A percentile compares a stretch with the other conserved stretches of the same genome.
Conservation (phyloP, 2,113 vertebrate species). For the Pachycephala philippinensis region DNA sequence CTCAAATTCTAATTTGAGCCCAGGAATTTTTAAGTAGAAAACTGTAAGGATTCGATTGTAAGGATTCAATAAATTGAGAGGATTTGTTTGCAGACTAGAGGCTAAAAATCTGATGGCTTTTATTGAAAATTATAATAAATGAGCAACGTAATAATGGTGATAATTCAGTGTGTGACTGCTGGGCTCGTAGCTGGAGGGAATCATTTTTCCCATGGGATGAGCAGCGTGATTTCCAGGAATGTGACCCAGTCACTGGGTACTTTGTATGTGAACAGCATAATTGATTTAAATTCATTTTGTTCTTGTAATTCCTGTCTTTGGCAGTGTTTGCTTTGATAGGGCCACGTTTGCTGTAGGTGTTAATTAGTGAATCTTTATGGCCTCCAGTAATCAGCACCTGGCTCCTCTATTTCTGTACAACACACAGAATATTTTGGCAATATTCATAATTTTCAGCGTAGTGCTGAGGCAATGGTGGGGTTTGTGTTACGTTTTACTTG, state of each 20-base stretch:
- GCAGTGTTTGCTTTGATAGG: neutral
- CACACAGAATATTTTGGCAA: neutral
- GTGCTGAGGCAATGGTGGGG: neutral
- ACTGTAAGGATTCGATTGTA: neutral
- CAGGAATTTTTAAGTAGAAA: neutral
- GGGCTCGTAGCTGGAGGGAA: neutral
- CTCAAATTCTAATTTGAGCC: neutral
- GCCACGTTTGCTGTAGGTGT: neutral
- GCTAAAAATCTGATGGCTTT: neutral
- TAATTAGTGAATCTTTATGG: neutral
- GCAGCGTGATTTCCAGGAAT: neutral
- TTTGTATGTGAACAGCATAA: neutral
- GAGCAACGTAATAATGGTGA: neutral
- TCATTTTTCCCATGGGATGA: neutral
- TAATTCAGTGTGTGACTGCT: neutral
- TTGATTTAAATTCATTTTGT: neutral
- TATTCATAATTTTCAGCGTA: accelerated
- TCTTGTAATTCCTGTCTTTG: neutral
- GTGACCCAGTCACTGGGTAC: neutral
- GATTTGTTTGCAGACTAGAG: neutral
- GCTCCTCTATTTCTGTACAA: neutral
- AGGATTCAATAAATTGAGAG: neutral
- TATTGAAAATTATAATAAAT: neutral
- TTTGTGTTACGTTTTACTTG: neutral
- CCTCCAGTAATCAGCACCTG: neutral